Base-by-base conservation (phyloP, 2,797 vertebrate species). In the Chiloscyllium punctatum region DNA sequence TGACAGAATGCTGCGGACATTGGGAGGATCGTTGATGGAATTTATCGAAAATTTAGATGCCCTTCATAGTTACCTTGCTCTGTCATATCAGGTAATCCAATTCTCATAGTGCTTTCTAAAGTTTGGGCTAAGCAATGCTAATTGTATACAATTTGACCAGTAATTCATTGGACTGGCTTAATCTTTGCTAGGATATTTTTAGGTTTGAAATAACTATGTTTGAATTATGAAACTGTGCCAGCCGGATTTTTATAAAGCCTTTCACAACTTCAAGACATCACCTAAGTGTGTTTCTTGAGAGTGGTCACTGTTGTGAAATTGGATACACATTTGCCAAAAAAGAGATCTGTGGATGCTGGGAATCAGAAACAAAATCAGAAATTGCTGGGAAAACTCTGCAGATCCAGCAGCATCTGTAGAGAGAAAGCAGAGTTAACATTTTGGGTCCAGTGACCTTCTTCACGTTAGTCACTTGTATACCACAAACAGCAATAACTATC, bases 11-110 rank as follows among this genome's bases (percentile, higher is more conserved):
- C 96, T 98, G 94, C 96, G 97, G 74, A 98, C 98, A 0, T 97
- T 98, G 91, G 98, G 98, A 69, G 98, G 98, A 94, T 97, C 97
- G 96, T 97, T 98, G 33, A 96, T 96, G 0, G 98, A 98, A 94
- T 98, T 98, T 96, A 98, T 98, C 11, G 98, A 98, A 96, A 98
- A 98, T 96, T 97, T 98, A 42, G 98, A 98, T 9, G 97, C 98
- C 21, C 98, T 98, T 9, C 98, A 98, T 96, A 98, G 98, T 96
- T 98, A 98, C 96, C 97, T 98, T 66, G 97, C 98, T 0, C 96
- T 98, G 27, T 98, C 98, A 21, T 98, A 98, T 95, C 96, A 98
- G 98, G 98, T 98, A 96, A 96, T 88, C 1, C 51, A 57, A 0
- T 37, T 53, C n/a, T 95, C 74, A 57, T 51, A 33, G 27, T 16